Percentiles rank a stretch among this genome's conserved stretches.
phyloP scores from a whole-genome alignment of 1,140 invertebrate genomes.

The Drosophila quadrilineata region DNA sequence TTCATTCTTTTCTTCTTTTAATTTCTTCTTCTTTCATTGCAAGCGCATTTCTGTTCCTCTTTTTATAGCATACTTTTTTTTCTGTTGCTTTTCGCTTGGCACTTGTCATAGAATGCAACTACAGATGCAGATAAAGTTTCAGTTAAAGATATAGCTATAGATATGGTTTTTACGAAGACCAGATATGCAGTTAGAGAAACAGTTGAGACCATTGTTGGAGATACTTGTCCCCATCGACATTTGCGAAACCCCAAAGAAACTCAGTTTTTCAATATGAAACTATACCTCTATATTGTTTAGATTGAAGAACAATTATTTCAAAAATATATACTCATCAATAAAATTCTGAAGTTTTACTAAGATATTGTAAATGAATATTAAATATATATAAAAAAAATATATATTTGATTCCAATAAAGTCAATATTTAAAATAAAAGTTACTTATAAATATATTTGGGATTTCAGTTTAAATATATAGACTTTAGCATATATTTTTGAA shows the following conservation, averaged over 20 bases:
- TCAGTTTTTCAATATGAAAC: no score
- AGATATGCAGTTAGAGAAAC: not conserved
- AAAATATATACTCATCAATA: no score
- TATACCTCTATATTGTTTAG: no score
- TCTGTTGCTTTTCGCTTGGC: conserved; percentile 19
- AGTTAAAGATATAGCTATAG: not conserved
- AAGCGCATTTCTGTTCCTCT: conserved; percentile 22
- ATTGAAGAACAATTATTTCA: no score
- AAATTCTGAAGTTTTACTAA: no score
- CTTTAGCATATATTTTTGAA: no score
- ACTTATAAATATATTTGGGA: no score
- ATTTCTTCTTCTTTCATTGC: conserved; percentile 8
- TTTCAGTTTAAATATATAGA: no score
- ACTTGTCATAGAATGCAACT: conserved; percentile 36
- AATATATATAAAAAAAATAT: no score
- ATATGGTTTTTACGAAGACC: not conserved
- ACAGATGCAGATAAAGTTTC: conserved; percentile 19
- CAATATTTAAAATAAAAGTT: no score
- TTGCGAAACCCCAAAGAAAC: not conserved
- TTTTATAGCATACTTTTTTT: conserved; percentile 24
- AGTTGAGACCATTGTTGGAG: not conserved
- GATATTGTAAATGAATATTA: no score
- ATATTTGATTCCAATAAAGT: no score
- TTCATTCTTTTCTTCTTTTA: not conserved
- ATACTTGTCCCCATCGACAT: conserved; percentile 3